Evolutionary conservation across 2,797 vertebrate species (phyloP), one percentile per base, ranked within the genome.

Genomic region (Corythornis leucogaster): DNA sequence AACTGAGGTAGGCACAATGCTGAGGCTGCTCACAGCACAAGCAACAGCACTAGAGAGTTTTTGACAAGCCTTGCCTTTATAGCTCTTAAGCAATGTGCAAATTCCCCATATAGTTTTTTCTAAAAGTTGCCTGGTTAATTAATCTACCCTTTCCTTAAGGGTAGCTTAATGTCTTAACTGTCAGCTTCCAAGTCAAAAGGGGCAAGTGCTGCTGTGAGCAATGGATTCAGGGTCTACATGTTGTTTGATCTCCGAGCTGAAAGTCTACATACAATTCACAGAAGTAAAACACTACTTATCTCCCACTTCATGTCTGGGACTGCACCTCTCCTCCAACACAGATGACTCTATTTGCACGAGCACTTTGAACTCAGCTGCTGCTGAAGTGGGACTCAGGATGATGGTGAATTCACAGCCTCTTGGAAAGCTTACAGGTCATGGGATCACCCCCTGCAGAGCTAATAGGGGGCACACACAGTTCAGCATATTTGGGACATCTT

Each of bases 361-460:
- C 59, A 48, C 28, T n/a, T 25, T n/a, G 33, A 76, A 45, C n/a
- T 38, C 80, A 40, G 66, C 53, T 66, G 35, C 16, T 61, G 57
- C 25, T 26, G 2, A 76, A 57, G 22, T 6, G 13, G 38, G 33
- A 28, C 50, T 24, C 22, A 4, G 17, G 28, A 8, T 19, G 21
- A 77, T 33, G 53, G 11, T 30, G 45, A 78, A 48, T 74, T 78
- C 50, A 53, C 15, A 89, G 33, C 26, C 9, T 7, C 42, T 45
- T 40, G 42, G 24, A 75, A 75, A 55, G 54, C 38, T 57, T 51
- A 50, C 35, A 64, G 33, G 20, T 30, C 51, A 17, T 30, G 51
- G 57, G 35, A 61, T 50, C 0, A 0, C 17, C 21, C 40, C 10
- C 59, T 28, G 24, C 40, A 43, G 4, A 69, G 46, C 33, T 28